Conservation (phyloP, 30 jellyfish, hydroid and myxozoan genomes). For the Catostylus mosaicus region DNA sequence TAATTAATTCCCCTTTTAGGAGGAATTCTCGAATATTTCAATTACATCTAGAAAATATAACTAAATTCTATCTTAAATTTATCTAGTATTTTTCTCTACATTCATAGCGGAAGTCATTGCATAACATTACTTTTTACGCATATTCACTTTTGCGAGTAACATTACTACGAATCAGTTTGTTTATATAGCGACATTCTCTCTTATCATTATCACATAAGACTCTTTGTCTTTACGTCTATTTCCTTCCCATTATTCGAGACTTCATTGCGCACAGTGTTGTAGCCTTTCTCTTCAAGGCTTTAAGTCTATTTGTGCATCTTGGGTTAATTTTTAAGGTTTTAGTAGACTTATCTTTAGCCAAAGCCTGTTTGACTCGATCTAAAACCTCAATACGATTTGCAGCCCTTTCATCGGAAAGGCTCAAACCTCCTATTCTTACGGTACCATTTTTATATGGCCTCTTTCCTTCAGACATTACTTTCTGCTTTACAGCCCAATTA, state of each 20-base stretch:
- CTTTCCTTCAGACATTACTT: background rate
- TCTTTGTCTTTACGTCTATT: background rate
- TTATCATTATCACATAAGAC: background rate
- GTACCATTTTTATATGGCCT: background rate
- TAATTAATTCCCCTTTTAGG: too few species aligned
- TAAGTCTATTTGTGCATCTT: background rate
- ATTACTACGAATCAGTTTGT: background rate
- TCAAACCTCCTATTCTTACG: background rate
- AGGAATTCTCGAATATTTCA: background rate
- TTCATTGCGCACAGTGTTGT: background rate
- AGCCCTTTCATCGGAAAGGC: background rate
- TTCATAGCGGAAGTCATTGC: background rate
- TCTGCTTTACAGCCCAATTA: slow-evolving; percentile 28
- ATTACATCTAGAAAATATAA: background rate
- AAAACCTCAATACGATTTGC: background rate
- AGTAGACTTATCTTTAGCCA: background rate
- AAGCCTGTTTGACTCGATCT: slow-evolving; percentile 1
- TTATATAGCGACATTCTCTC: background rate
- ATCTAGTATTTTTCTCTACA: background rate
- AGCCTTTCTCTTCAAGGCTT: background rate
- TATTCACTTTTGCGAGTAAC: background rate
- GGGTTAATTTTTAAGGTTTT: background rate
- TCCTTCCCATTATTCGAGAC: slow-evolving; percentile 1
- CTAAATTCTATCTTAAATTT: background rate
- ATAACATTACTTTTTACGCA: background rate